Evolutionary conservation across 2,888 invertebrate species (phyloP).

Genomic region (Drosophila trichaetosa): DNA sequence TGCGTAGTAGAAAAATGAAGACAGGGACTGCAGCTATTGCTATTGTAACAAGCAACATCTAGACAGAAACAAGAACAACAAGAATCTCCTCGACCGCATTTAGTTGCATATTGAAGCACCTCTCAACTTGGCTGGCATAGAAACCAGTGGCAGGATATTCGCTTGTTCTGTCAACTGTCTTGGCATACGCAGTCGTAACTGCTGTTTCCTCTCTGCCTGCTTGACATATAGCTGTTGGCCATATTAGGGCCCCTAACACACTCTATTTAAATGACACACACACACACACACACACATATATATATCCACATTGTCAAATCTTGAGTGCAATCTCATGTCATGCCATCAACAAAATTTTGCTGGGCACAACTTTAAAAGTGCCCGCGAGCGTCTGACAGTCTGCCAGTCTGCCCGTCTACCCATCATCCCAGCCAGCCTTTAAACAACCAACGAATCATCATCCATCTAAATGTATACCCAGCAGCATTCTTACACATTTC

Average conservation of each 20-base stretch:
- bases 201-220: constrained; percentile 6
- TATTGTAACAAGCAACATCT: not conserved
- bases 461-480: not conserved
- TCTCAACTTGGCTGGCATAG: constrained; percentile 16
- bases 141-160: not conserved
- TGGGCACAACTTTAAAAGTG: constrained; percentile 53
- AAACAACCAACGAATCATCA: not conserved
- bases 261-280: constrained; percentile 3
- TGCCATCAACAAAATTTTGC: constrained; percentile 44
- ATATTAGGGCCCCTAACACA: constrained; percentile 13
- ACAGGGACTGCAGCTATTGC: not conserved
- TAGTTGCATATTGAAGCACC: constrained; percentile 21
- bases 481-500: constrained; percentile 40
- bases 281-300: not conserved
- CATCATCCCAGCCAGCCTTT: not conserved
- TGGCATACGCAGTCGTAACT: constrained; percentile 8
- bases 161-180: constrained; percentile 13
- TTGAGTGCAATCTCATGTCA: constrained; percentile 76
- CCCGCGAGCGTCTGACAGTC: constrained; percentile 26
- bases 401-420: not conserved
- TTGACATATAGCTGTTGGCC: constrained; percentile 70
- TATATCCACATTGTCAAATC: constrained; percentile 38
- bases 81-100: constrained; percentile 42
- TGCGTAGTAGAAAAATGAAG: not conserved
- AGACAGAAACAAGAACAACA: not conserved